A percentile compares a stretch with the other conserved stretches of the same genome.
Conservation (phyloP, 2,888 invertebrate species). For the Chironomus riparius region DNA sequence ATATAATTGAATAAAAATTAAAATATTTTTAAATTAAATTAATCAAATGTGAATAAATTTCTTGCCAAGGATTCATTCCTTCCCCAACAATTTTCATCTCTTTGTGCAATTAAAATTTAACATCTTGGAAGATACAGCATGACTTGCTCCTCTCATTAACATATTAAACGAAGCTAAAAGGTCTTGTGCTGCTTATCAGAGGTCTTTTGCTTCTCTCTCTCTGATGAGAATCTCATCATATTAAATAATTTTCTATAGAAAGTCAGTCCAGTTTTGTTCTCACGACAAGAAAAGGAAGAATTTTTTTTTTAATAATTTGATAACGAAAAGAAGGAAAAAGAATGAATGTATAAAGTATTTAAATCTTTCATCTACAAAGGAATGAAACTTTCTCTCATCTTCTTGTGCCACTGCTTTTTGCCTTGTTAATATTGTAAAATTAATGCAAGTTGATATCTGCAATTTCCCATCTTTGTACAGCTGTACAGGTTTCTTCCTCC, state of each 20-base stretch:
- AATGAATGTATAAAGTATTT: neutral
- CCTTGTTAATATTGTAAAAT: neutral
- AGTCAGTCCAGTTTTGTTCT: neutral
- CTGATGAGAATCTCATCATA: neutral
- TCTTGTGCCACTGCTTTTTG: too few relatives aligned
- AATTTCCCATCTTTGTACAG: neutral
- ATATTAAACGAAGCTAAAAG: conserved; percentile 10
- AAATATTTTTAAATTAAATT: neutral
- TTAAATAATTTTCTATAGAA: neutral
- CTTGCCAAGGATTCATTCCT: neutral
- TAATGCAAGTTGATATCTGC: neutral
- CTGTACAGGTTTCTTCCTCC: neutral
- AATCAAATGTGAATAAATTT: too few relatives aligned
- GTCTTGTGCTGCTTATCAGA: neutral
- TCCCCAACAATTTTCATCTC: neutral
- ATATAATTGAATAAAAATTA: neutral
- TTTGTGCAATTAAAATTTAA: neutral
- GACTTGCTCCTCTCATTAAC: neutral
- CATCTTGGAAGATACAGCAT: conserved; percentile 2
- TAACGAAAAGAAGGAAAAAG: neutral
- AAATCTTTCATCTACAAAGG: neutral
- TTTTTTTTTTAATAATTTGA: conserved; percentile 6
- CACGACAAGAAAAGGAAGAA: neutral
- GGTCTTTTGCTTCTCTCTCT: neutral
- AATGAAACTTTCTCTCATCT: too few relatives aligned